Evolutionary conservation across 1,140 invertebrate genomes (phyloP), one percentile per base, ranked within the genome.

Genomic region (Arctopsyche grandis): DNA sequence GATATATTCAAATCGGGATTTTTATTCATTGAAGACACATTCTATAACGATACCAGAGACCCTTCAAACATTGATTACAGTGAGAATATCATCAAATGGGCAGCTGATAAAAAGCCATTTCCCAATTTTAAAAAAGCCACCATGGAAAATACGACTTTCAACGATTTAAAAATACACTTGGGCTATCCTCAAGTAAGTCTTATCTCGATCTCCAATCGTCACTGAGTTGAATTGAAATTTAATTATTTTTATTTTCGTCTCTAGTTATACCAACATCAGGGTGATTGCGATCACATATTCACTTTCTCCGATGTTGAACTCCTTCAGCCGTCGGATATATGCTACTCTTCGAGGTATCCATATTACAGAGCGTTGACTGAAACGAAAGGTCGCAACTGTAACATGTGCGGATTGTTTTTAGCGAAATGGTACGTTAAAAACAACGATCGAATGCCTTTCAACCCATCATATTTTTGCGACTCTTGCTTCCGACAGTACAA

Each of bases 281-380:
- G 95, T n/a, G 91, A 92, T 83, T 97, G 96, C 87, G 95, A 97
- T 85, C 96, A 98, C 86, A 84, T 97, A 0, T 90, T 97, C 83
- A 88, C 93, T 0, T 93, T 97, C 82, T 92, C 91, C 9, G 93
- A 96, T 85, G 88, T 89, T 9, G 91, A 92, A 71, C 85, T 93
- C 0, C 63, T 93, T 22, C 84, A 86, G 71, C 71, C 84, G 0
- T 80, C 81, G 22, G 91, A 93, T 84, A 85, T 87, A 63, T 84
- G 90, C 21, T 77, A 83, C 12, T 63, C 84, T 9, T 69, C 83
- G 14, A 80, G 83, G 43, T 93, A 92, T 86, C 93, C 93, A 1
- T 85, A 85, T 75, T 85, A 91, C 75, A 84, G 84, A 0, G 85
- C 87, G 38, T 80, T 90, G 4, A 88, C 87, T 24, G 88, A 83